Conservation (phyloP, 2,113 vertebrate genomes). For the Stomatorhinus ivindoensis region DNA sequence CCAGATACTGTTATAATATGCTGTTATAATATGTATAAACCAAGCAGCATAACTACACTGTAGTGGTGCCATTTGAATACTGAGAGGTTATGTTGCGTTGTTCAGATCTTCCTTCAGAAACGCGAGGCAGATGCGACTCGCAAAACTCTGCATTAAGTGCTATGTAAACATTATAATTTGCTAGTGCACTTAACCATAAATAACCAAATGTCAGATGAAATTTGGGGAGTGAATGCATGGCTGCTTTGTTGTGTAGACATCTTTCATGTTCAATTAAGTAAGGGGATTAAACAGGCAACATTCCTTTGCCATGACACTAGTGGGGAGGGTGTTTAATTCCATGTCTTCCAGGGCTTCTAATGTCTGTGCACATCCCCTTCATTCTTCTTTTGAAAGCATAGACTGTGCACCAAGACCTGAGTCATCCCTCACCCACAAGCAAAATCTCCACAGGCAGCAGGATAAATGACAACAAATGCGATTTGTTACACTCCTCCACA, state of each 20-base stretch:
- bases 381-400: background rate
- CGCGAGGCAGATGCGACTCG: background rate
- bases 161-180: background rate
- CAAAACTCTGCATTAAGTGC: background rate
- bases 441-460: background rate
- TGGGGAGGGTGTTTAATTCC: background rate
- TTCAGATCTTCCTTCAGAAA: background rate
- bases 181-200: background rate
- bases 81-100: background rate
- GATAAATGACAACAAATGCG: background rate
- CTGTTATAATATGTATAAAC: background rate
- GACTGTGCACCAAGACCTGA: background rate
- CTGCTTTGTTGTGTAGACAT: background rate
- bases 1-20: background rate
- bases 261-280: conserved; percentile 1
- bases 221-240: background rate
- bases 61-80: background rate
- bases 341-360: background rate
- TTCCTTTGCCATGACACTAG: background rate
- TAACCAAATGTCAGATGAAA: conserved; percentile 11
- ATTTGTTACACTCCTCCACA: background rate
- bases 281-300: background rate
- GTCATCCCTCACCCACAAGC: background rate
- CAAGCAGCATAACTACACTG: background rate
- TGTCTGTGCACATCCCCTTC: background rate